These are phyloP conservation scores for Silurus lanzhouensis DNA, from an alignment of 2,797 vertebrate genomes.

Conservation along the genomic window DNA sequence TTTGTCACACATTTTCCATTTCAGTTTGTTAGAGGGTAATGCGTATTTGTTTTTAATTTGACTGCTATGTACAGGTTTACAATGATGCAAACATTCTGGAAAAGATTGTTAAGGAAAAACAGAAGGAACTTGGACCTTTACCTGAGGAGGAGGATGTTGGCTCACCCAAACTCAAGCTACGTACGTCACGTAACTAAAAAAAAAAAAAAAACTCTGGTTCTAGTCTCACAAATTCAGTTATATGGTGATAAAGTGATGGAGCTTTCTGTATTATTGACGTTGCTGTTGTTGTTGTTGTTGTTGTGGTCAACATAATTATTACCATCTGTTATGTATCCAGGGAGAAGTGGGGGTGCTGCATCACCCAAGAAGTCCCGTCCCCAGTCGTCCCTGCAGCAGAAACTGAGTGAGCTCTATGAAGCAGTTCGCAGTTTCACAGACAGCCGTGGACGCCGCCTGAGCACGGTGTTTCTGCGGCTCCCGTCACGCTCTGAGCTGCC, in stretches of 20 bases:
- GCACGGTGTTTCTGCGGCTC: conserved; percentile 93
- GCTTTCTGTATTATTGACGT: neutral
- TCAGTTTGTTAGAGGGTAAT: neutral
- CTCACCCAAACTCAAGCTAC: conserved; percentile 95
- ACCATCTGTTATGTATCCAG: conserved; percentile 51
- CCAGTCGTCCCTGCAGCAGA: conserved; percentile 97
- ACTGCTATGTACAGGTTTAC: conserved; percentile 80
- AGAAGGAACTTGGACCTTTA: conserved; percentile 89
- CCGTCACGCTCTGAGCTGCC: conserved; percentile 94
- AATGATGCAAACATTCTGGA: conserved; percentile 96
- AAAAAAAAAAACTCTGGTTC: neutral
- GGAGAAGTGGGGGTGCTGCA: conserved; percentile 88
- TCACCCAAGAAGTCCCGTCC: conserved; percentile 98
- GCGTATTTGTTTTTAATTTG: neutral
- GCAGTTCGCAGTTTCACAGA: conserved; percentile 96
- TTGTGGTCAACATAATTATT: neutral
- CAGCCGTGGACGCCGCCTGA: conserved; percentile 89
- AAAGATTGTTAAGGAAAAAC: conserved; percentile 94
- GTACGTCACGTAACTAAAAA: conserved; percentile 71
- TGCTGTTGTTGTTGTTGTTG: too few species aligned
- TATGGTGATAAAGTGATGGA: too few species aligned
- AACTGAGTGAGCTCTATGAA: conserved; percentile 93
- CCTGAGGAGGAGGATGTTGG: conserved; percentile 91
- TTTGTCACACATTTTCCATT: neutral
- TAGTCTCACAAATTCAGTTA: neutral